These are phyloP conservation scores for Eremophila alpestris DNA, from an alignment of 2,797 vertebrate species.

Conservation along the genomic window DNA sequence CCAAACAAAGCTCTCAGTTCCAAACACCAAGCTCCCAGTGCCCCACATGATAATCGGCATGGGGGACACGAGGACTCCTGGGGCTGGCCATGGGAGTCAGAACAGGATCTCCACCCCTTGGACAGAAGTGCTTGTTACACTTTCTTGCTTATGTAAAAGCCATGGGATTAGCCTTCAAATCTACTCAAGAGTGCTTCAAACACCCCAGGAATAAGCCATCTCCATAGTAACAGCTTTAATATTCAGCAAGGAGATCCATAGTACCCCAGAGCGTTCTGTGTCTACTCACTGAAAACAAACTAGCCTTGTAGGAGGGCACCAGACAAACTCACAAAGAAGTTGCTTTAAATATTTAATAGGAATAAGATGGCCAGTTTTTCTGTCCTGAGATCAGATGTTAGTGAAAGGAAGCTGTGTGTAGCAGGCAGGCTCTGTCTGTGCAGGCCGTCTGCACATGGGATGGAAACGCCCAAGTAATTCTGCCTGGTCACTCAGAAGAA, in stretches of 20 bases:
- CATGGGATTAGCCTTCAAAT: slow-evolving; percentile 61
- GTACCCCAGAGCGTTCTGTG: neutral
- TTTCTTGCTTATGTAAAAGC: slow-evolving; percentile 63
- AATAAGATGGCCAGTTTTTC: neutral
- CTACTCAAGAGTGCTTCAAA: slow-evolving; percentile 50
- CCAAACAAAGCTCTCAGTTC: neutral
- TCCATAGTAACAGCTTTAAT: slow-evolving; percentile 67
- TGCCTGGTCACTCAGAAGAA: neutral
- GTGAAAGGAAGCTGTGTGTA: neutral
- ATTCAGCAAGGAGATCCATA: slow-evolving; percentile 7
- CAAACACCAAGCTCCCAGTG: neutral
- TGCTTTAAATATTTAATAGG: slow-evolving; percentile 21
- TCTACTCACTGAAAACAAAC: slow-evolving; percentile 5
- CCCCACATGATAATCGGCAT: accelerated
- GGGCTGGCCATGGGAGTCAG: neutral
- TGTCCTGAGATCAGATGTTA: neutral
- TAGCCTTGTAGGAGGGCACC: neutral
- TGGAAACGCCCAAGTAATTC: neutral
- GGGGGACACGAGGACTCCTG: neutral
- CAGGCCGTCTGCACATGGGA: neutral
- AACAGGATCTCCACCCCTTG: neutral
- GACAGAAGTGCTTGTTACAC: neutral
- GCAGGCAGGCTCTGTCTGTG: neutral
- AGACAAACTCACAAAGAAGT: neutral
- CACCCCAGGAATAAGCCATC: slow-evolving; percentile 56